A percentile compares a stretch with the other conserved stretches of the same genome.
Conservation (phyloP, 92 coral and sea anemone genomes). For the Nematostella vectensis region DNA sequence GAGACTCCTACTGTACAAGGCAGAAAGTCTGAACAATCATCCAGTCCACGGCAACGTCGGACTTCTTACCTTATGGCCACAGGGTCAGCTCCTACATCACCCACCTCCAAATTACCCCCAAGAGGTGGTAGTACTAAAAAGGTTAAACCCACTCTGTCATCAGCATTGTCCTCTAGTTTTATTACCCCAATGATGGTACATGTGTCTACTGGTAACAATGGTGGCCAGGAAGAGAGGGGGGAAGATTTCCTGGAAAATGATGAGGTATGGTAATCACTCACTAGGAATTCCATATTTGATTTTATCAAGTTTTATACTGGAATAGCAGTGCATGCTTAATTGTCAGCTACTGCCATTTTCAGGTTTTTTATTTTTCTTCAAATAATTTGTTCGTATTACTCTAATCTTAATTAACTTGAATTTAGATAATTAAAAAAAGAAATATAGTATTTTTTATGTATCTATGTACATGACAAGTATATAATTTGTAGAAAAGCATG, state of each 20-base stretch:
- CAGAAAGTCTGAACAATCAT: constrained; percentile 13
- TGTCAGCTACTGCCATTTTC: no score
- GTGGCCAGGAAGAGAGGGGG: constrained; percentile 34
- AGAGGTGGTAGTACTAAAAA: constrained; percentile 10
- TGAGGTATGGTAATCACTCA: constrained; percentile 33
- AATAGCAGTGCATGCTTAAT: not conserved
- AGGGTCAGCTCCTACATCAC: constrained; percentile 8
- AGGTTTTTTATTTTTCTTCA: no score
- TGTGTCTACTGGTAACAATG: constrained; percentile 61
- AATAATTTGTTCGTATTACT: no score
- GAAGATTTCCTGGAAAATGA: constrained; percentile 40
- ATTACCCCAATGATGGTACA: constrained; percentile 61
- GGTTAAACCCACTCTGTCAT: constrained; percentile 28
- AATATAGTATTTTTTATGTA: no score
- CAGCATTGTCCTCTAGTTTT: constrained; percentile 41
- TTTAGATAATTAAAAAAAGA: no score
- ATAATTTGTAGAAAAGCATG: no score
- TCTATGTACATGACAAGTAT: no score
- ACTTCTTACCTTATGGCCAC: constrained; percentile 95
- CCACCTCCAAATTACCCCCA: constrained; percentile 21
- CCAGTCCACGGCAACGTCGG: constrained; percentile 62
- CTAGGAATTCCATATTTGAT: not conserved
- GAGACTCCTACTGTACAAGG: constrained; percentile 15
- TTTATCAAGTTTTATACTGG: not conserved
- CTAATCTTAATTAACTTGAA: no score